These are phyloP conservation scores for Salvelinus sp. DNA, from an alignment of 2,113 vertebrate species.

Conservation along the genomic window DNA sequence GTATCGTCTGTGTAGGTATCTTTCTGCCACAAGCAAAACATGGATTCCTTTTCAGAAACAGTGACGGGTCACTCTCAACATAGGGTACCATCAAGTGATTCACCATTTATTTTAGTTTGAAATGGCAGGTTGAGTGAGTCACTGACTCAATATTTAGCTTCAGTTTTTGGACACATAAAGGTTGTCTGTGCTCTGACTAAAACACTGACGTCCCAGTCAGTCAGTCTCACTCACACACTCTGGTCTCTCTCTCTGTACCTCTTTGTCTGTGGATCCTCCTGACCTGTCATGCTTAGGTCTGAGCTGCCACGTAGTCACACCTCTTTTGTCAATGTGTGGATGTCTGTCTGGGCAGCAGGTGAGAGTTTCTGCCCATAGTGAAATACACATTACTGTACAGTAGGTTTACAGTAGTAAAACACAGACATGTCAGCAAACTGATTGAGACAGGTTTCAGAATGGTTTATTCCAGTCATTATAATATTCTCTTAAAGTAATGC, in stretches of 20 bases:
- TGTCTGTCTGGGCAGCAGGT: constrained; percentile 26
- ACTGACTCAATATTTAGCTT: not conserved
- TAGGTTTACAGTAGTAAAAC: not conserved
- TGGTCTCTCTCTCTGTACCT: not conserved
- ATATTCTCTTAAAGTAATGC: not conserved
- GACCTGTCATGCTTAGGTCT: not conserved
- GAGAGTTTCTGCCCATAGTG: constrained; percentile 5
- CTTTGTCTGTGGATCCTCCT: not conserved
- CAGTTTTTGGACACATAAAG: not conserved
- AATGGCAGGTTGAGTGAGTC: not conserved
- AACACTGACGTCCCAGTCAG: no score
- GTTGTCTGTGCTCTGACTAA: no score
- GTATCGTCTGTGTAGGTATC: no score
- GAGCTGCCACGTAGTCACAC: not conserved
- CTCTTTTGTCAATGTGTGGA: constrained; percentile 30
- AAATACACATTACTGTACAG: not conserved
- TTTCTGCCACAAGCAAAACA: not conserved
- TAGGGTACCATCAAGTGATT: not conserved
- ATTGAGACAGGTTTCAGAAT: not conserved
- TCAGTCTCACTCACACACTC: not conserved
- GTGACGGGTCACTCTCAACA: not conserved
- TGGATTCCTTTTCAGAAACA: not conserved
- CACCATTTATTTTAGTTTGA: not conserved
- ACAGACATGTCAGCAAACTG: not conserved
- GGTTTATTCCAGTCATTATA: not conserved